Evolutionary conservation across 2,888 invertebrate species (phyloP), one percentile per base, ranked within the genome.

Genomic region (Xestia sexstrigata): DNA sequence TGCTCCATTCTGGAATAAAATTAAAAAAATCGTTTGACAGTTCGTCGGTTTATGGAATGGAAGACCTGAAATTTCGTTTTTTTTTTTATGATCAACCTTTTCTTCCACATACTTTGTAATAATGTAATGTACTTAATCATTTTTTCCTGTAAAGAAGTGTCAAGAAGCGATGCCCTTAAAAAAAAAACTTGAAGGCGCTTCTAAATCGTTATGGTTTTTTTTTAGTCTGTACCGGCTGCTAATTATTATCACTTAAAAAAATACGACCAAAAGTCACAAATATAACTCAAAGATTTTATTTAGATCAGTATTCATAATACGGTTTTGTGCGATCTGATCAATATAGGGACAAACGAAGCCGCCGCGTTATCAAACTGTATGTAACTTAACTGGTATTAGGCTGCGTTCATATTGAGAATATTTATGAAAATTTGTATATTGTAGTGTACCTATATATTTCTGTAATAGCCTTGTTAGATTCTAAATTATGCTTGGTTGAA

Each of bases 271-370:
- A 63, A 49, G 4, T 45, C 26, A 30, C 23, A 69, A 75, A 74
- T 71, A 49, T 62, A 78, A 66, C 39, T 79, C 30, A 39, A 67
- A 78, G 74, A 81, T 79, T 84, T 86, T 83, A 85, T 85, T 79
- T 87, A 82, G 87, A 87, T 85, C 83, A 74, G 70, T 68, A 74
- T 87, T 74, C 78, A 76, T 79, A 85, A 91, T 91, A 90, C 89
- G 87, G 91, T 93, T 91, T 92, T 92, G 91, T 91, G 91, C 90
- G 93, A 94, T 94, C 92, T 91, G 93, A 95, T 96, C 94, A 92
- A 90, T 88, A 87, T 79, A 89, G 86, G 85, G 83, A 91, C 95
- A 95, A 94, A 95, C 93, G 95, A 92, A 83, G 95, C 96, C 95
- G 95, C 95, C 91, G 47, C 90, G 91, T 94, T 96, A 96, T 95